Conservation (phyloP, 2,797 vertebrate genomes). For the Rachycentron canadum region DNA sequence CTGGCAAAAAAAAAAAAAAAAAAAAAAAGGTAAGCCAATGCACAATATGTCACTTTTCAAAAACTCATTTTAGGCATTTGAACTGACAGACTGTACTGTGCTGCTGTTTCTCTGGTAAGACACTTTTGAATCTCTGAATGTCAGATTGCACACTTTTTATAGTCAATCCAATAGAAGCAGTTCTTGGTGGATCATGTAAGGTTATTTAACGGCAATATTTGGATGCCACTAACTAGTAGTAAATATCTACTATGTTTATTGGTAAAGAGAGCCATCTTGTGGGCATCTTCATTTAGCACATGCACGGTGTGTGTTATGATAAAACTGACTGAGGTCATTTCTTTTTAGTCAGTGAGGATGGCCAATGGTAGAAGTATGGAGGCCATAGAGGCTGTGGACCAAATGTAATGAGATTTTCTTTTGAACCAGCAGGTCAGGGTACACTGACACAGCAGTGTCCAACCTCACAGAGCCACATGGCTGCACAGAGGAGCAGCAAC, state of each 20-base stretch:
- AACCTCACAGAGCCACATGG: neutral
- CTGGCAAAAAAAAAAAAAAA: neutral
- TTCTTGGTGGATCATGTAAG: neutral
- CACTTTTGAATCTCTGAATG: neutral
- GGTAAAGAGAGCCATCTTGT: constrained; percentile 51
- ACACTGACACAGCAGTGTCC: neutral
- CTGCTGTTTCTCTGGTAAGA: neutral
- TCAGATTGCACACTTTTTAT: neutral
- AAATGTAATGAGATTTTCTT: neutral
- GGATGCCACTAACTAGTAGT: neutral
- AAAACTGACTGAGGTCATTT: neutral
- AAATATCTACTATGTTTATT: neutral
- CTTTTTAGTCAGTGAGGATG: neutral
- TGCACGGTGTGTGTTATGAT: neutral
- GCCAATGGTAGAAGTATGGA: neutral
- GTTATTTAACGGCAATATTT: neutral
- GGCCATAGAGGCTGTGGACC: fast-evolving
- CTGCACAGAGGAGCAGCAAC: neutral
- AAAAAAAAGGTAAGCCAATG: neutral
- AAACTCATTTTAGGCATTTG: neutral
- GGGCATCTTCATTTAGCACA: neutral
- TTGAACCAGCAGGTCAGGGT: neutral
- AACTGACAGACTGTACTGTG: no score
- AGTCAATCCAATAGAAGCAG: neutral
- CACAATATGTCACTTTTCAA: neutral